Percentiles rank a stretch among this genome's conserved stretches.
Conservation (phyloP, 2,113 vertebrate genomes). For the human (Homo sapiens) region GRCh38 chr6:165631001-165631500, state of each 20-base stretch:
- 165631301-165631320: background rate
- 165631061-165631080: background rate
- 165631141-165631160: background rate
- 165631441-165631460: rapidly evolving
- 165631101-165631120: background rate
- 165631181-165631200: background rate
- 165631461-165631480: no score
- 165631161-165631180: background rate
- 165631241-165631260: background rate
- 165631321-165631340: background rate
- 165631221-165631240: background rate
- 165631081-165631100: no score
- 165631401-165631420: background rate
- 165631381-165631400: background rate
- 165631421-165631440: background rate
- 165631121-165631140: background rate
- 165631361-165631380: background rate
- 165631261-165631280: background rate
- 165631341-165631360: background rate
- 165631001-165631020: background rate
- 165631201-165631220: background rate
- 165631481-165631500: background rate
- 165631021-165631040: background rate
- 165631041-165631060: background rate
- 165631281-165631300: background rate